A percentile compares a stretch with the other conserved stretches of the same genome.
Evolutionary conservation across 2,113 vertebrate species (phyloP).

Genomic region (Semnopithecus entellus): DNA sequence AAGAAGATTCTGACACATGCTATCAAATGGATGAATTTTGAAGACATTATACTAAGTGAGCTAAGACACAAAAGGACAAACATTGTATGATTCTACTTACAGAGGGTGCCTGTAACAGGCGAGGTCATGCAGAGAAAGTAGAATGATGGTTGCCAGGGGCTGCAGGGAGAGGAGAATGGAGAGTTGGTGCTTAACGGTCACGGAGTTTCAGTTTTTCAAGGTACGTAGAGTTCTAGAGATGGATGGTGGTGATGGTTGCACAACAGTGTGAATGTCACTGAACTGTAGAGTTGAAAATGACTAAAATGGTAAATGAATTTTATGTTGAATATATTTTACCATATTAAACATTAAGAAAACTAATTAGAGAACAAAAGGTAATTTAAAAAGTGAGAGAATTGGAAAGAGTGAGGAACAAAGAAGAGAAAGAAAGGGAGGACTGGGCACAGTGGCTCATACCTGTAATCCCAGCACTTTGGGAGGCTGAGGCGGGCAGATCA

Average conservation of each 20-base stretch:
- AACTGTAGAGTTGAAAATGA: background rate
- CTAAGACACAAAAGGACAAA: background rate
- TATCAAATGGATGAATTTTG: accelerated
- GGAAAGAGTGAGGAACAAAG: background rate
- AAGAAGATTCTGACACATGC: background rate
- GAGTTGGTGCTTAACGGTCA: background rate
- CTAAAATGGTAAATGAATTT: background rate
- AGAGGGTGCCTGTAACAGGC: accelerated
- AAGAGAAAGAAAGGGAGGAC: background rate
- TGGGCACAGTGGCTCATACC: too few species aligned
- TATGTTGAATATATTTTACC: background rate
- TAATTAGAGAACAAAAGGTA: background rate
- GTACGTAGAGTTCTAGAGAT: background rate
- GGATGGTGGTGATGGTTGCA: background rate
- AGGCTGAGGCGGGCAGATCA: too few species aligned
- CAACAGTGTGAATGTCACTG: too few species aligned
- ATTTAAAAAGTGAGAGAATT: background rate
- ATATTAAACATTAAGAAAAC: background rate
- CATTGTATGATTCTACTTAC: accelerated
- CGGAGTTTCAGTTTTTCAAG: background rate
- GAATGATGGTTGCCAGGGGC: background rate
- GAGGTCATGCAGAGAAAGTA: background rate
- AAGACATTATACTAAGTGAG: background rate
- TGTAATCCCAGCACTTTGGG: too few species aligned
- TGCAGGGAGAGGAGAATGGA: background rate